These are phyloP conservation scores for Frieseomelitta varia DNA, from an alignment of 1,140 invertebrate genomes.

Conservation along the genomic window DNA sequence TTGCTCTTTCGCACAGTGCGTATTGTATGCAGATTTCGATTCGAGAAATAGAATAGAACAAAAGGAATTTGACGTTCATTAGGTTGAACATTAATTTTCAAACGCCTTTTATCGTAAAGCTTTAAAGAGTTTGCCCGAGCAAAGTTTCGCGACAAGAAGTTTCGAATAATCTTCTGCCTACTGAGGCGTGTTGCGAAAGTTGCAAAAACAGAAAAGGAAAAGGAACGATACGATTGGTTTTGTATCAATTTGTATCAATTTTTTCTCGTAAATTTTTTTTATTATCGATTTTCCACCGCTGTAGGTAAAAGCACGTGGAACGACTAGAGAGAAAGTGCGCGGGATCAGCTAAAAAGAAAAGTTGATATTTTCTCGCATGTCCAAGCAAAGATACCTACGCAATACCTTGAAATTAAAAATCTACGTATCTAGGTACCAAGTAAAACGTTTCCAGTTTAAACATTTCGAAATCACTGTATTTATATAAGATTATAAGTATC, in stretches of 20 bases:
- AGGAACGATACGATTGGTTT: background rate
- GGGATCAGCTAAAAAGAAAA: background rate
- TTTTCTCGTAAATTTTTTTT: background rate
- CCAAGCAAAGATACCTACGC: background rate
- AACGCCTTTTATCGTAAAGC: background rate
- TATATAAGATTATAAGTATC: too few species aligned
- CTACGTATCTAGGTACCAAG: background rate
- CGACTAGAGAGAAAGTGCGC: background rate
- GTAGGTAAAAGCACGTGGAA: background rate
- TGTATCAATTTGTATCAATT: background rate
- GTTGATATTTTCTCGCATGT: background rate
- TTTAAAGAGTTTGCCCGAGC: background rate
- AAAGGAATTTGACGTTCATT: background rate
- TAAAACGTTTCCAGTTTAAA: background rate
- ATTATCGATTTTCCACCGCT: background rate
- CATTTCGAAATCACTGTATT: background rate
- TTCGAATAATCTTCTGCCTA: too few species aligned
- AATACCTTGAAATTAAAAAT: background rate
- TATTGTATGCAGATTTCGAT: background rate
- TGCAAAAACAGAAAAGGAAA: background rate
- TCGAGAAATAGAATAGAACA: background rate
- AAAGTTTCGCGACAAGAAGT: background rate
- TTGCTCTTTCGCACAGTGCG: background rate
- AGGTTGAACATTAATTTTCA: background rate
- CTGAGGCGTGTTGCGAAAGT: background rate